Evolutionary conservation across 2,888 invertebrate species (phyloP).

Genomic region (Campaea margaritaria): DNA sequence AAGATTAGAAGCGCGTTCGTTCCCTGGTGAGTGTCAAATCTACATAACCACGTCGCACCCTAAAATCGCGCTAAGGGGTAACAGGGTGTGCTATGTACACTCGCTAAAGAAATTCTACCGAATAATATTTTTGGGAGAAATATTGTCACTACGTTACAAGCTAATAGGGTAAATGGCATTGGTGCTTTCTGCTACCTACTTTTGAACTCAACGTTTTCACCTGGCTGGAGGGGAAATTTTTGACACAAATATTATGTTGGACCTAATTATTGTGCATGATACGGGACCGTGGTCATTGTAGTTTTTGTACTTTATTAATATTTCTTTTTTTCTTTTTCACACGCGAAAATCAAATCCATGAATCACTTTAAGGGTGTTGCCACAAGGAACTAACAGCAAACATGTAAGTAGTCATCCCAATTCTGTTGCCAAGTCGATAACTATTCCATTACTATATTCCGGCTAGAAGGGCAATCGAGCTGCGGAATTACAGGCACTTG

Average conservation of each 20-base stretch:
- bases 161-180: no score
- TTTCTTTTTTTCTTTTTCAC: no score
- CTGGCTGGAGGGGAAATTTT: no score
- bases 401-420: constrained; percentile 7
- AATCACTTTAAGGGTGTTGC: neutral
- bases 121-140: constrained; percentile 8
- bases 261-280: no score
- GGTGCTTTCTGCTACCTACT: no score
- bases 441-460: constrained; percentile 20
- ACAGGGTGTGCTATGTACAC: constrained; percentile 26
- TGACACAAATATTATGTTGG: no score
- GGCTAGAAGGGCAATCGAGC: constrained; percentile 12
- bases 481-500: constrained; percentile 12
- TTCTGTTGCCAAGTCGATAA: constrained; percentile 21
- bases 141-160: no score
- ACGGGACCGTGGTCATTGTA: no score
- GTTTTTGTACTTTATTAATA: no score
- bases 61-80: constrained; percentile 22
- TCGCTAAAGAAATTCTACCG: constrained; percentile 10
- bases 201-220: no score
- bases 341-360: neutral
- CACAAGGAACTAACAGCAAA: neutral
- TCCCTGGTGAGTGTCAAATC: constrained; percentile 15
- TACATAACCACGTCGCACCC: constrained; percentile 25
- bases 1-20: constrained; percentile 11